Base-by-base conservation (phyloP, 2,113 vertebrate species). In the Psittacara wagleri region DNA sequence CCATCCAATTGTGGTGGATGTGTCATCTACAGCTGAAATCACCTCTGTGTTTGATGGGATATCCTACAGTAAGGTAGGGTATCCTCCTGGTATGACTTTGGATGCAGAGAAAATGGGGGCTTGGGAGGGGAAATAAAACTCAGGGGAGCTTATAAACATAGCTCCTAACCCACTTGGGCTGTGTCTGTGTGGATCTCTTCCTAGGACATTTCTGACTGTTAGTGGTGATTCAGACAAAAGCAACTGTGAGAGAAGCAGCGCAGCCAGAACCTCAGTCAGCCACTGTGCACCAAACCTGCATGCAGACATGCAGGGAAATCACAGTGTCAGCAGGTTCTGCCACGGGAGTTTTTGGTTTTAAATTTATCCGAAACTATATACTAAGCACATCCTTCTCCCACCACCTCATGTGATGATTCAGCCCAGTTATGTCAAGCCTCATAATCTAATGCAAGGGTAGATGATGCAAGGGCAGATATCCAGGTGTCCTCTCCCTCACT, bases 21-120 rank as follows among this genome's bases (percentile, higher is more conserved):
- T 99, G 66, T 98, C 98, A 10, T 99, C 98, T 11, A 99, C 99
- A 15, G 98, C 98, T 76, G 99, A 99, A 98, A 99, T 99, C 83
- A 99, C 99, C 4, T 99, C 99, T n/a, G 99, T 99, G 68, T 99
- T 99, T 97, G 99, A 99, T 59, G 97, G 97, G 59, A 99, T 99
- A 93, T 99, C 99, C 52, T 99, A 99, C 82, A 99, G 97, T 96
- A 99, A 99, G 99, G 99, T 99, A 88, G 44, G 93, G 31, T 33
- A 80, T 23, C 5, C 5, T 27, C 6, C 29, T 28, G 2, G 14
- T 51, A 25, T 64, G 68, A 75, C 27, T 79, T 64, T 41, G 54
- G 31, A 24, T 83, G 17, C 19, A 62, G 77, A 85, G 29, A 24
- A 76, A 72, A 35, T 7, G 6, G 8, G 16, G 8, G 4, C 33